Conservation (phyloP, 2,113 vertebrate species). For the Mirounga angustirostris region DNA sequence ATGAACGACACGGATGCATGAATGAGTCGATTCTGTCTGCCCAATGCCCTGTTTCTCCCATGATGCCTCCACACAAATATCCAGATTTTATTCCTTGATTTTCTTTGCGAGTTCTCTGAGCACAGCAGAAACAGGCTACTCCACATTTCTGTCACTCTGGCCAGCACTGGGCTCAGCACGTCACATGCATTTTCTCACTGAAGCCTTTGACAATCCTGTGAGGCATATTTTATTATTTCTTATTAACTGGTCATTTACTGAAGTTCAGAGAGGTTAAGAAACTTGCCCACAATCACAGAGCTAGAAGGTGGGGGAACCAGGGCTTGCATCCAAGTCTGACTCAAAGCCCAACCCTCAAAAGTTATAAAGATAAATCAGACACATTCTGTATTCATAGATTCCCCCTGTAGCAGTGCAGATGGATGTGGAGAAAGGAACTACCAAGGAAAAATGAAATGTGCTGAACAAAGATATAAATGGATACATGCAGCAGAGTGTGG, state of each 20-base stretch:
- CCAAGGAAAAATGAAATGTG: not conserved
- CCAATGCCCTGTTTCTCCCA: no score
- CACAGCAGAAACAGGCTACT: not conserved
- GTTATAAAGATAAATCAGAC: not conserved
- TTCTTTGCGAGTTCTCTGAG: not conserved
- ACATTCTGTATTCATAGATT: not conserved
- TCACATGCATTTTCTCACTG: not conserved
- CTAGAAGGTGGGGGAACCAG: not conserved
- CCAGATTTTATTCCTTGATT: not conserved
- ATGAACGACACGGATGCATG: not conserved
- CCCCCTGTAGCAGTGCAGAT: not conserved
- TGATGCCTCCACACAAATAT: not conserved
- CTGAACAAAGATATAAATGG: not conserved
- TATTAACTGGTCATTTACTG: not conserved
- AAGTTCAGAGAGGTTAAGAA: not conserved
- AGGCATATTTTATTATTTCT: not conserved
- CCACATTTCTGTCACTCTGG: not conserved
- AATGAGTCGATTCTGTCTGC: not conserved
- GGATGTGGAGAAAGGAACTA: not conserved
- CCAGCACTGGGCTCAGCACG: rapidly evolving
- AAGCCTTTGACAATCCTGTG: not conserved
- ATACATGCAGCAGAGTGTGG: not conserved
- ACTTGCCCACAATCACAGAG: not conserved
- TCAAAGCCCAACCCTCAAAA: not conserved
- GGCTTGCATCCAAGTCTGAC: not conserved